These are phyloP conservation scores for Tipula confusa DNA, from an alignment of 2,888 invertebrate genomes.

Conservation along the genomic window DNA sequence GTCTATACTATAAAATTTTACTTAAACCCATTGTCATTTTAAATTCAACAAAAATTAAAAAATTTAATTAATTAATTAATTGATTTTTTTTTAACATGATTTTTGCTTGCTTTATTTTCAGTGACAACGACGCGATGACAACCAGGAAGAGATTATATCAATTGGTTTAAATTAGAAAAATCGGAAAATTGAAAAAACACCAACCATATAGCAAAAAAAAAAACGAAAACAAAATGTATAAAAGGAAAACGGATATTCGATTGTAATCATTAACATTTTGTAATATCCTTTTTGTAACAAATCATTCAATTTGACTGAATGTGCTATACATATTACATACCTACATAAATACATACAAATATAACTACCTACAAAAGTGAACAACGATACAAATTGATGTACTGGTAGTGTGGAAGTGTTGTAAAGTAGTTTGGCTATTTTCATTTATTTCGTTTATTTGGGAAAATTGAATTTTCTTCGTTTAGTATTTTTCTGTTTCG, in stretches of 20 bases:
- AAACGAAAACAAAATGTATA: neutral
- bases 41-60: neutral
- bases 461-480: neutral
- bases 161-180: neutral
- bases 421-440: neutral
- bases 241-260: neutral
- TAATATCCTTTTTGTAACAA: constrained; percentile 3
- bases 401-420: neutral
- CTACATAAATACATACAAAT: neutral
- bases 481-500: neutral
- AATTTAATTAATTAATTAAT: constrained; percentile 13
- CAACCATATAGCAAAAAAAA: neutral
- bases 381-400: neutral
- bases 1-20: neutral
- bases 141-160: neutral
- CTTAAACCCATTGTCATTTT: neutral
- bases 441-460: neutral
- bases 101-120: neutral
- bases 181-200: neutral
- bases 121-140: neutral
- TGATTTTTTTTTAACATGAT: neutral
- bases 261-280: constrained; percentile 3
- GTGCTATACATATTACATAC: neutral
- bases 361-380: neutral
- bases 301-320: neutral